Conservation (phyloP, 2,797 vertebrate species). For the Girardinus metallicus region DNA sequence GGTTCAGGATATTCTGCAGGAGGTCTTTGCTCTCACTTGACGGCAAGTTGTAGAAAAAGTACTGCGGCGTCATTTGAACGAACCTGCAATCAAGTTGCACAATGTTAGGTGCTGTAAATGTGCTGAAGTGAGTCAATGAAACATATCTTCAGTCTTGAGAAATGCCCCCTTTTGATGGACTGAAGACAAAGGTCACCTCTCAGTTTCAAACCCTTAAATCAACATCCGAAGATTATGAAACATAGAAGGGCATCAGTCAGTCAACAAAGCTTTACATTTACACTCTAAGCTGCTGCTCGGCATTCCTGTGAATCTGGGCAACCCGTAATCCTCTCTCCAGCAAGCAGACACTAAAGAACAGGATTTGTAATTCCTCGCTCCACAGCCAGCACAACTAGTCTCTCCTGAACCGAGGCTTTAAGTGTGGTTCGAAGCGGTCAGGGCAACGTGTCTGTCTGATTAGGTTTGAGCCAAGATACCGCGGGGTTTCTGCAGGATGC, state of each 20-base stretch:
- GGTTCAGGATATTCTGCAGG: slow-evolving; percentile 82
- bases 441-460: slow-evolving; percentile 51
- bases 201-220: slow-evolving; percentile 22
- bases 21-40: slow-evolving; percentile 91
- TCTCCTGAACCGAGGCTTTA: slow-evolving; percentile 41
- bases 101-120: background rate
- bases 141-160: slow-evolving; percentile 5
- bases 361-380: slow-evolving; percentile 60
- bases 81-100: slow-evolving; percentile 75
- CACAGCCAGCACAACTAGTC: slow-evolving; percentile 37
- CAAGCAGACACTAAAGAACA: slow-evolving; percentile 56
- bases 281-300: slow-evolving; percentile 52
- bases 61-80: slow-evolving; percentile 87
- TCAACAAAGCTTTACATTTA: slow-evolving; percentile 42
- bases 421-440: slow-evolving; percentile 30
- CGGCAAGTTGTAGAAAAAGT: slow-evolving; percentile 93
- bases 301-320: slow-evolving; percentile 55
- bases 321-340: slow-evolving; percentile 64
- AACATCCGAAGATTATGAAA: slow-evolving; percentile 16
- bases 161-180: background rate
- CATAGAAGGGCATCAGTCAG: slow-evolving; percentile 40
- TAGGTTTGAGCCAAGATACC: slow-evolving; percentile 24
- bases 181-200: background rate
- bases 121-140: background rate
- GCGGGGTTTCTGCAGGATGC: slow-evolving; percentile 4